Base-by-base conservation (phyloP, 2,797 vertebrate genomes). In the Ctenosaura bakeri region DNA sequence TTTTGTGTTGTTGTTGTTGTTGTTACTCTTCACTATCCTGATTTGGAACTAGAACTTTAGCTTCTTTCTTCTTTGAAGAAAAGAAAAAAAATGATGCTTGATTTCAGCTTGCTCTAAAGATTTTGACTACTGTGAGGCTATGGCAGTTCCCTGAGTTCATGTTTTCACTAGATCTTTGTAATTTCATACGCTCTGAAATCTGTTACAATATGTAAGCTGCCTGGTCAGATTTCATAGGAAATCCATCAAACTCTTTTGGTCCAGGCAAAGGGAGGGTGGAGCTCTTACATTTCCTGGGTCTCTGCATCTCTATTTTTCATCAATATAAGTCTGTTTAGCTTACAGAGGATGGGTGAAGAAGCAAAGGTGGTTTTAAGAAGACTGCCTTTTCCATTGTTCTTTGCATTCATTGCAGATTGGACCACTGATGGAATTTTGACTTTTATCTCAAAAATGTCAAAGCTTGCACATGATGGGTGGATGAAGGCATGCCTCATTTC, bases 201-300 rank as follows among this genome's bases (percentile, higher is more conserved):
- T 90, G 85, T 83, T 83, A 82, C 89, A 90, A 82, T 76, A 82
- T 76, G 82, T 90, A 90, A 90, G 69, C 56, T 83, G 85, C 79
- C 89, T 90, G 71, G n/a, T 90, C 78, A 87, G 52, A 87, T 87
- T 87, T 87, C 24, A 87, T 38, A 87, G 69, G 13, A 64, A 79
- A 90, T 90, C 85, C 84, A 90, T 90, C 89, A 90, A 54, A 52
- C 8, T 14, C 38, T 82, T 76, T 79, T 81, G 79, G 59, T 52
- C 56, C n/a, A 52, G 78, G 32, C 83, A 87, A 83, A 76, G n/a
- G 83, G n/a, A 64, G 76, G 54, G 16, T 22, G 6, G 62, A 83
- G 35, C 64, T 35, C n/a, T 76, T 86, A 82, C 69, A 86, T 82
- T 82, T 86, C 66, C 26, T 64, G 14, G 59, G n/a, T 89, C 59